Conservation (phyloP, 2,888 invertebrate genomes). For the Carpatolechia fugitivella region DNA sequence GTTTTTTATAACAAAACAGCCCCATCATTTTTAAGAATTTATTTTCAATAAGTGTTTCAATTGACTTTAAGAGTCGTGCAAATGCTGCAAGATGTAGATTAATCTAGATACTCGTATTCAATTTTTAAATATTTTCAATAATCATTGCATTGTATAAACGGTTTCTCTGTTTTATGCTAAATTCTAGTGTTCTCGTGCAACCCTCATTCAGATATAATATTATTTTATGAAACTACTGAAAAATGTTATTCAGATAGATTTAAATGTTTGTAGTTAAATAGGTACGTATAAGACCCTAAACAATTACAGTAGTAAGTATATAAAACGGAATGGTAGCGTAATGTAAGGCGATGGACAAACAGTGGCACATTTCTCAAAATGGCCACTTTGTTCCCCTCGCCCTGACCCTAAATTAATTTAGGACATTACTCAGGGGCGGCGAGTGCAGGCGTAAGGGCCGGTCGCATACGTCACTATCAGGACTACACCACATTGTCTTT, state of each 20-base stretch:
- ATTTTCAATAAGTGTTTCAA: no score
- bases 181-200: no score
- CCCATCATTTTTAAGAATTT: no score
- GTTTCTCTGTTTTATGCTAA: no score
- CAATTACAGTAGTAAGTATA: constrained; percentile 3
- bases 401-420: constrained; percentile 43
- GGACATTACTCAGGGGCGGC: constrained; percentile 39
- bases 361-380: constrained; percentile 11
- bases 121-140: no score
- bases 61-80: no score
- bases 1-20: no score
- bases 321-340: background rate
- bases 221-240: no score
- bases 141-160: no score
- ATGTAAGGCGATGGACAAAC: background rate
- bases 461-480: constrained; percentile 44
- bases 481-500: constrained; percentile 35
- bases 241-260: background rate
- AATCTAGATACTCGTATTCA: no score
- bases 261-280: background rate
- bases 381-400: constrained; percentile 30
- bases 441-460: constrained; percentile 29
- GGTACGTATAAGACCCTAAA: background rate
- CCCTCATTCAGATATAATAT: no score
- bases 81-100: no score